Percentiles rank a stretch among this genome's conserved stretches.
Conservation (phyloP, 2,113 vertebrate genomes). For the Paraplagusia blochii region DNA sequence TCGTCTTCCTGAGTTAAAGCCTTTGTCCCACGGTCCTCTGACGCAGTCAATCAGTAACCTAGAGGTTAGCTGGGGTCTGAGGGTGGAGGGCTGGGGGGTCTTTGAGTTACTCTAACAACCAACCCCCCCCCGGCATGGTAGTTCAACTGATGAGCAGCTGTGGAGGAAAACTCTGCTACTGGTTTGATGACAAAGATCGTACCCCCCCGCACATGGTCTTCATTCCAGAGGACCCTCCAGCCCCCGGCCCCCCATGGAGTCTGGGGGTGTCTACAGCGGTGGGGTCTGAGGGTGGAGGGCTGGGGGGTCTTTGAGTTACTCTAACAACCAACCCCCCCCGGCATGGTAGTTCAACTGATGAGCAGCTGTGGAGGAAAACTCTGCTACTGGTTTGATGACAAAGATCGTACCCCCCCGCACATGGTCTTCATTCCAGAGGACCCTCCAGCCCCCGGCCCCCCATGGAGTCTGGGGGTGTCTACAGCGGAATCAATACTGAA, state of each 20-base stretch:
- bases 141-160: constrained; percentile 76
- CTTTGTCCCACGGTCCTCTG: constrained; percentile 60
- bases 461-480: no score
- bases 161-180: constrained; percentile 59
- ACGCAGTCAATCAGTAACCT: constrained; percentile 72
- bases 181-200: constrained; percentile 60
- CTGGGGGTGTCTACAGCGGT: no score
- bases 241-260: no score
- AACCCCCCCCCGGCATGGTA: constrained; percentile 61
- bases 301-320: constrained; percentile 68
- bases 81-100: no score
- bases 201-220: no score
- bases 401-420: no score
- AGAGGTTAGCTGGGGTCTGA: constrained; percentile 64
- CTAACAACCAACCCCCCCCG: constrained; percentile 48
- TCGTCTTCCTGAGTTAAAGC: constrained; percentile 57
- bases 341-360: constrained; percentile 77
- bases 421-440: no score
- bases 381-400: constrained; percentile 55
- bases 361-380: constrained; percentile 70
- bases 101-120: constrained; percentile 66
- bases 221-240: no score
- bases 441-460: no score
- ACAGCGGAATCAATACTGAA: constrained; percentile 69
- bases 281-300: no score